phyloP scores from a whole-genome alignment of 2,797 vertebrate species.

The Anguilla anguilla region DNA sequence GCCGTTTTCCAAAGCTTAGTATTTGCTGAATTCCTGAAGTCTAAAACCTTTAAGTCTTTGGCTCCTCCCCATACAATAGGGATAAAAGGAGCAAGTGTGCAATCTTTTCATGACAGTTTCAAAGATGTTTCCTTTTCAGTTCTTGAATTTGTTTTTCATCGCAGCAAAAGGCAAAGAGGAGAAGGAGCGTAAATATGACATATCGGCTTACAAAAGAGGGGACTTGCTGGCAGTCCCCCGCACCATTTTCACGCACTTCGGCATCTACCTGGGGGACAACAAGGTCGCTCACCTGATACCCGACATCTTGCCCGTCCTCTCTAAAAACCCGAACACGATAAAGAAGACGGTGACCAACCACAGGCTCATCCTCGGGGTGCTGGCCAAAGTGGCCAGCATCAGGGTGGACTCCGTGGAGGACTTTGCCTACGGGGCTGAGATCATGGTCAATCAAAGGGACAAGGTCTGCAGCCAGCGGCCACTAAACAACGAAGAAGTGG shows the following conservation, averaged over 20 bases:
- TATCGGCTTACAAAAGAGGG: constrained; percentile 78
- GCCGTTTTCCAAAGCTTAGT: constrained; percentile 69
- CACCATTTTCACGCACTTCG: constrained; percentile 91
- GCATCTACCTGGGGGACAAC: constrained; percentile 92
- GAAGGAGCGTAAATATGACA: constrained; percentile 66
- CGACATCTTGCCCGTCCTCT: constrained; percentile 85
- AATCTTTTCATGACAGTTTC: constrained; percentile 18
- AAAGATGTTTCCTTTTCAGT: constrained; percentile 69
- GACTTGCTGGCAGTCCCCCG: constrained; percentile 91
- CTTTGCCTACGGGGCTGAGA: constrained; percentile 87
- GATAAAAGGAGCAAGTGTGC: constrained; percentile 59
- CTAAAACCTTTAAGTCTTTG: constrained; percentile 61
- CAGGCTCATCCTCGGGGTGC: constrained; percentile 85
- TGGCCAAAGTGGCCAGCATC: constrained; percentile 83
- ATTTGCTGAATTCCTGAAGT: constrained; percentile 52
- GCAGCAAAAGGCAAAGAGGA: constrained; percentile 69
- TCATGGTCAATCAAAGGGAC: constrained; percentile 90
- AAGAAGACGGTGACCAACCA: constrained; percentile 88
- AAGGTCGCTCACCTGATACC: constrained; percentile 94
- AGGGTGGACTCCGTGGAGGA: constrained; percentile 89
- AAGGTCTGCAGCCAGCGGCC: constrained; percentile 74
- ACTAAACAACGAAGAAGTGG: constrained; percentile 83
- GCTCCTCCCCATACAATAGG: constrained; percentile 51
- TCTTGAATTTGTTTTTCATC: constrained; percentile 66
- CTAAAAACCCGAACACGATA: constrained; percentile 68